A percentile compares a stretch with the other conserved stretches of the same genome.
Evolutionary conservation across 2,888 invertebrate species (phyloP).

Genomic region (Tridacna gigas): DNA sequence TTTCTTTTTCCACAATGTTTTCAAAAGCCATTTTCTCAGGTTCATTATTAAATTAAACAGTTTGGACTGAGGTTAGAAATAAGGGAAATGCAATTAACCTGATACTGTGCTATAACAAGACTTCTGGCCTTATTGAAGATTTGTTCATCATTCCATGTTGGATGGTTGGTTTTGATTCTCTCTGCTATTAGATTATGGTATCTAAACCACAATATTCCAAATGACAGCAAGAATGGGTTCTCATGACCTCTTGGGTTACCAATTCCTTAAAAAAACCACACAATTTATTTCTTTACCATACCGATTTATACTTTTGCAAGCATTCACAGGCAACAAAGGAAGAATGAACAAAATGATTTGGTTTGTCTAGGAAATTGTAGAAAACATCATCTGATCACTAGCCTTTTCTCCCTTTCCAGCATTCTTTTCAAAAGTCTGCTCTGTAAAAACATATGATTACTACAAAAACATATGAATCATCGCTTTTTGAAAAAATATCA

Average conservation of each 20-base stretch:
- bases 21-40: too few species aligned
- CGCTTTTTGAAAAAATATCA: too few species aligned
- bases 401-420: not conserved
- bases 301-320: too few species aligned
- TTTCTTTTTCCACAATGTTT: too few species aligned
- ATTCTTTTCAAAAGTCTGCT: not conserved
- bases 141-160: conserved; percentile 95
- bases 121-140: conserved; percentile 96
- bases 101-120: conserved; percentile 95
- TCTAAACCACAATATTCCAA: conserved; percentile 96
- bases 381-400: not conserved
- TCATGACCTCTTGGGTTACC: conserved; percentile 99
- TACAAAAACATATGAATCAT: too few species aligned
- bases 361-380: not conserved
- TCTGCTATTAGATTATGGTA: conserved; percentile 97
- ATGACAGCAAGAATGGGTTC: conserved; percentile 96
- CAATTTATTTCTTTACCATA: too few species aligned
- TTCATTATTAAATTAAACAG: too few species aligned
- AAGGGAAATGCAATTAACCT: conserved; percentile 87
- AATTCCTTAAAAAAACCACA: conserved; percentile 88
- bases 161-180: conserved; percentile 87
- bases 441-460: too few species aligned
- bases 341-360: too few species aligned
- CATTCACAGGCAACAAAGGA: too few species aligned
- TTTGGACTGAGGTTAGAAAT: too few species aligned